Evolutionary conservation across 2,888 invertebrate genomes (phyloP).

Genomic region (Dasysyrphus albostriatus): DNA sequence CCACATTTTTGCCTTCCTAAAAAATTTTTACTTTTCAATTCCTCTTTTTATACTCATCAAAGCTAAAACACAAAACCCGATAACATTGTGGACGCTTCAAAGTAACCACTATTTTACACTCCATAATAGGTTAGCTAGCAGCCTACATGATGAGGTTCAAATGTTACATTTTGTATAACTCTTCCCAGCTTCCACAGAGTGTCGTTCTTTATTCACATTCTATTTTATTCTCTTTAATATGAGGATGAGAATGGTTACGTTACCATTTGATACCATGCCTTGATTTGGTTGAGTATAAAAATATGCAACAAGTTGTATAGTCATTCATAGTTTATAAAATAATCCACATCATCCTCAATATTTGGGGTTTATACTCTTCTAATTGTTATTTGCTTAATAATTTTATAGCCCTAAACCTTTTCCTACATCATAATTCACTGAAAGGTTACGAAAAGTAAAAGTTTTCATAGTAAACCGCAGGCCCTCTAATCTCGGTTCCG

Average conservation of each 20-base stretch:
- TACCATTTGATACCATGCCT: slow-evolving; percentile 35
- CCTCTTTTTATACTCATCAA: slow-evolving; percentile 43
- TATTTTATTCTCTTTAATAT: slow-evolving; percentile 15
- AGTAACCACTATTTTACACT: slow-evolving; percentile 64
- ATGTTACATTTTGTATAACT: slow-evolving; percentile 15
- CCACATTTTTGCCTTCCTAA: background rate
- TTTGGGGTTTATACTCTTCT: slow-evolving; percentile 24
- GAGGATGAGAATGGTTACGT: slow-evolving; percentile 30
- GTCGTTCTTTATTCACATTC: slow-evolving; percentile 46
- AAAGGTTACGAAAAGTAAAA: slow-evolving; percentile 29
- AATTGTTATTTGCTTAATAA: slow-evolving; percentile 49
- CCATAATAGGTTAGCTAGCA: slow-evolving; percentile 18
- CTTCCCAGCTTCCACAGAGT: slow-evolving; percentile 12
- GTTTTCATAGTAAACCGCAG: slow-evolving; percentile 55
- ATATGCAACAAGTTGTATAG: slow-evolving; percentile 64
- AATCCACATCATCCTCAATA: background rate
- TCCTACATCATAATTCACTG: slow-evolving; percentile 39
- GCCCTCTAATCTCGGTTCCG: slow-evolving; percentile 59
- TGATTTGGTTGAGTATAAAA: slow-evolving; percentile 27
- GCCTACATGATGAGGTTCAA: background rate
- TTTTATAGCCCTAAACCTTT: slow-evolving; percentile 47
- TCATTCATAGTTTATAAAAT: slow-evolving; percentile 68
- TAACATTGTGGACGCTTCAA: slow-evolving; percentile 60
- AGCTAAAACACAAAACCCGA: slow-evolving; percentile 65
- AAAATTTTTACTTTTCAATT: slow-evolving; percentile 40